Base-by-base conservation (phyloP, 2,888 invertebrate genomes). In the Coecobrya sp. region DNA sequence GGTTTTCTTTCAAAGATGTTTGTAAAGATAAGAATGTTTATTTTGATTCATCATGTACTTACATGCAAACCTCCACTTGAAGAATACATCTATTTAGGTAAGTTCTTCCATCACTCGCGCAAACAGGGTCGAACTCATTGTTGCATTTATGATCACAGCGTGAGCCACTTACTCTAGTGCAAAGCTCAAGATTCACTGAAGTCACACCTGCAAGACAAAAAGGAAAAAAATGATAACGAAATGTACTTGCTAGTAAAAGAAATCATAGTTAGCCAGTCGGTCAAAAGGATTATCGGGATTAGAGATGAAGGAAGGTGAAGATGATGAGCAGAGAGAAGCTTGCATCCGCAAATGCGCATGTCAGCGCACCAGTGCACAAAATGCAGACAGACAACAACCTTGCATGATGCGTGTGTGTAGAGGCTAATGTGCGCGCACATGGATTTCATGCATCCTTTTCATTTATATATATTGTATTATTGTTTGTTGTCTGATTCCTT, bases 41-140 rank as follows among this genome's bases (percentile, higher is more conserved):
- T 45, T 52, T 79, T 52, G 25, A 27, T 27, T 68, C 4, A 76
- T 10, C n/a, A 36, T 8, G 16, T 25, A 94, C 95, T 95, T 95
- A 97, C 97, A 97, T 97, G 97, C 98, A 97, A 94, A 97, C 97
- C 95, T 97, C 97, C 0, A 97, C 97, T 95, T 97, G 97, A 93
- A 97, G 96, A 95, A 96, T 96, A 95, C 97, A 98, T 95, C 97
- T 96, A 96, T 98, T 98, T 68, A 98, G 96, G 95, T 98, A 98
- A 0, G 98, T 98, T 93, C 98, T 96, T 42, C 98, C 98, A 94
- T 98, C 98, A 16, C 98, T 98, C 0, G 98, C 98, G 95, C 98
- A 98, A 27, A 98, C 98, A 0, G 98, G 97, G 95, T 98, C 98
- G 95, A 98, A 97, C 95, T 98, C 98, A 0, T 97, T 97, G 0